Evolutionary conservation across 1,140 invertebrate genomes (phyloP), one percentile per base, ranked within the genome.

Genomic region (Melipona quadrifasciata): DNA sequence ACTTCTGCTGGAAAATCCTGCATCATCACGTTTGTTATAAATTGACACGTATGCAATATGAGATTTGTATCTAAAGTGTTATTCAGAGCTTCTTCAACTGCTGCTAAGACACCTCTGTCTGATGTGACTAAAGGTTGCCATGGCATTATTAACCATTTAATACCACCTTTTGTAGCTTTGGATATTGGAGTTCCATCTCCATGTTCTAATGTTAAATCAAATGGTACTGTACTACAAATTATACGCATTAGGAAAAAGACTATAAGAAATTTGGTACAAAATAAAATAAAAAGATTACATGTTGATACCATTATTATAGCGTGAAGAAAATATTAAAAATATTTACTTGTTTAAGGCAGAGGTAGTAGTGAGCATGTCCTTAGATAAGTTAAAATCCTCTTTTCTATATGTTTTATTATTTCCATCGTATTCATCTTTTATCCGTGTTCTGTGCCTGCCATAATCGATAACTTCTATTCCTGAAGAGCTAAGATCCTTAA

Each of bases 1-100:
- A 97, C 95, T 93, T 97, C 96, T 27, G 96, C 95, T 68, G 96
- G 96, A 93, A 97, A 97, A 92, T 97, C 96, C 90, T 96, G 95
- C 58, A 97, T 91, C 90, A 97, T 95, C 19, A 97, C 96, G 93
- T 97, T 95, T 55, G 93, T 93, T 80, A 97, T 96, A 90, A 97
- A 97, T 79, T 96, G 95, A 91, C 96, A 96, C 4, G 90, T 95
- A 90, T 92, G 95, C 88, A 94, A 93, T 90, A 89, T 95, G 90
- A 83, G 94, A 95, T 86, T 95, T 91, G 71, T 94, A 80, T 86
- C 95, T 71, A 79, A 89, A 3, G 67, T 91, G 17, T 92, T 92
- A 70, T 88, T 93, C 5, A 96, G 90, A 27, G 95, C 94, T 90
- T 96, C 95, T 90, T 96, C 95, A 14, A 96, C 94, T 39, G 96